These are phyloP conservation scores for Canis aureus DNA, from an alignment of 2,113 vertebrate genomes.

Conservation along the genomic window DNA sequence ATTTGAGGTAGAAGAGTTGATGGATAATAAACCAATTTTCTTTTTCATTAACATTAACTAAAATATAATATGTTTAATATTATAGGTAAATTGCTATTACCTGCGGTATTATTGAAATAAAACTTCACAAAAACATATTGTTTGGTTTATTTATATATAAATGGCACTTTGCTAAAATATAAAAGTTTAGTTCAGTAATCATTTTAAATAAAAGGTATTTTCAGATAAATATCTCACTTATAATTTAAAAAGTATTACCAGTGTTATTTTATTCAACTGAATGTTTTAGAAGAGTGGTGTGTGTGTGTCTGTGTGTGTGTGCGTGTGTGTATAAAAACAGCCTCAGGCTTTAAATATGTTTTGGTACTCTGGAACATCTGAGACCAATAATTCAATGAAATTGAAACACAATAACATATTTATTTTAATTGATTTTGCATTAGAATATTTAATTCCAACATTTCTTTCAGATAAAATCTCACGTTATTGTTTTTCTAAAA, in stretches of 20 bases:
- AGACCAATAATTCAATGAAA: constrained; percentile 59
- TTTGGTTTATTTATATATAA: constrained; percentile 46
- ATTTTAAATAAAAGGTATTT: constrained; percentile 54
- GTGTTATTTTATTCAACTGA: constrained; percentile 54
- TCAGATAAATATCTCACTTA: neutral
- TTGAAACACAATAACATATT: constrained; percentile 34
- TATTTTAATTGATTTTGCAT: constrained; percentile 57
- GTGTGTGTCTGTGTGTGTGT: neutral
- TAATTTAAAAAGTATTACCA: neutral
- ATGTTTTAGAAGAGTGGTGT: neutral
- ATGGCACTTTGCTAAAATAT: constrained; percentile 25
- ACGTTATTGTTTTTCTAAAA: constrained; percentile 35
- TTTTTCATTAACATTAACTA: constrained; percentile 84
- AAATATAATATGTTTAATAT: constrained; percentile 86
- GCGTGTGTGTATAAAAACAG: neutral
- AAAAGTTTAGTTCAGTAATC: constrained; percentile 5
- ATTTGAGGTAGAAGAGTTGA: constrained; percentile 59
- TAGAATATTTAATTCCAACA: constrained; percentile 31
- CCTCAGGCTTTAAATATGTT: constrained; percentile 46
- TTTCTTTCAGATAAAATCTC: constrained; percentile 43
- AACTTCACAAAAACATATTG: constrained; percentile 59
- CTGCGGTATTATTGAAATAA: constrained; percentile 81
- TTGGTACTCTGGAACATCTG: constrained; percentile 40
- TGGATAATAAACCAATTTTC: constrained; percentile 66
- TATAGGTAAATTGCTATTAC: constrained; percentile 69